Conservation (phyloP, 2,113 vertebrate species). For the Larimichthys crocea region DNA sequence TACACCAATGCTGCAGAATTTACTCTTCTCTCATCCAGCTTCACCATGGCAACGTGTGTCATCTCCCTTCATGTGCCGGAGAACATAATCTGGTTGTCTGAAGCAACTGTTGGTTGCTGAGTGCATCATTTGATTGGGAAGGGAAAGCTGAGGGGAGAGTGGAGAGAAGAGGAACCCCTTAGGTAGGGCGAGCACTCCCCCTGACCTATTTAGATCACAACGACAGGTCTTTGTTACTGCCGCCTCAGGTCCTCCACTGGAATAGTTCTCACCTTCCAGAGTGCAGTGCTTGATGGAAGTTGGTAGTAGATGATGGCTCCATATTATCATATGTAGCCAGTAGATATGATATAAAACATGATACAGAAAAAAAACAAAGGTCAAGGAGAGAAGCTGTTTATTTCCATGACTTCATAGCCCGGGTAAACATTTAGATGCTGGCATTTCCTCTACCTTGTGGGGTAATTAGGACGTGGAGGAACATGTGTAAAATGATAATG, state of each 20-base stretch:
- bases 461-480: too few relatives aligned
- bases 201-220: conserved; percentile 80
- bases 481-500: too few relatives aligned
- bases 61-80: conserved; percentile 63
- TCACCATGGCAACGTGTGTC: conserved; percentile 79
- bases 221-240: conserved; percentile 54
- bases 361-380: too few relatives aligned
- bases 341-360: too few relatives aligned
- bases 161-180: conserved; percentile 57
- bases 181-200: conserved; percentile 65
- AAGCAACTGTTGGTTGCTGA: conserved; percentile 75
- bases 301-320: conserved; percentile 14
- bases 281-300: conserved; percentile 21
- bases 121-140: conserved; percentile 40
- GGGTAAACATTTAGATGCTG: too few relatives aligned
- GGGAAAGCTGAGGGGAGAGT: conserved; percentile 21
- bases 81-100: conserved; percentile 73
- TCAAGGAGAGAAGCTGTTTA: too few relatives aligned
- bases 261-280: conserved; percentile 51
- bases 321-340: conserved; percentile 20
- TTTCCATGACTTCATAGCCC: too few relatives aligned
- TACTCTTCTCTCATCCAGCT: conserved; percentile 61
- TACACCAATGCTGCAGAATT: conserved; percentile 51
- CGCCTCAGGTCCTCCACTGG: conserved; percentile 38
- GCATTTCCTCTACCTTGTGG: too few relatives aligned